A percentile compares a stretch with the other conserved stretches of the same genome.
These are phyloP conservation scores for Rhodophaea formosa DNA, from an alignment of 2,888 invertebrate genomes.

Conservation along the genomic window DNA sequence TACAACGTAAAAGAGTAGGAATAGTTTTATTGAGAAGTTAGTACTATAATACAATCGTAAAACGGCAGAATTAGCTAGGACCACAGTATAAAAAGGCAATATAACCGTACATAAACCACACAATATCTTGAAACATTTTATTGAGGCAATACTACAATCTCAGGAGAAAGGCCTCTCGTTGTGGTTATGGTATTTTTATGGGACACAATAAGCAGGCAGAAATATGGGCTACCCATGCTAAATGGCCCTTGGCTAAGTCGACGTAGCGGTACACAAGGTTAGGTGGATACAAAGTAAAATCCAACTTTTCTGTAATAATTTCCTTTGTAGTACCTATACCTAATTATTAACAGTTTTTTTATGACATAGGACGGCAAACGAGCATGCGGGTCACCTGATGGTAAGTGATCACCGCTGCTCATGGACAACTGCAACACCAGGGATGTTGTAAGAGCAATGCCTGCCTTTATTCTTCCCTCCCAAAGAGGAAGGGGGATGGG, in stretches of 20 bases:
- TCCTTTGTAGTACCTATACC: no score
- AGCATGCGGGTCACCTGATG: no score
- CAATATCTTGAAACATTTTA: constrained; percentile 9
- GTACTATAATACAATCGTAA: background rate
- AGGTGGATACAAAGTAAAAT: background rate
- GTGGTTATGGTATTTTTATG: constrained; percentile 11
- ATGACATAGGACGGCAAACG: no score
- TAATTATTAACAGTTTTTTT: no score
- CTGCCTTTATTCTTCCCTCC: no score
- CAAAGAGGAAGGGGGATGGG: no score
- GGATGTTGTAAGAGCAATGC: no score
- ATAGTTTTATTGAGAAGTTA: background rate
- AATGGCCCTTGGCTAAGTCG: background rate
- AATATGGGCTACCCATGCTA: background rate
- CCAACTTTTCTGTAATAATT: background rate
- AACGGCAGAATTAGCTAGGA: background rate
- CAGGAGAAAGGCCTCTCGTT: background rate
- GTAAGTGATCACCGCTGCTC: no score
- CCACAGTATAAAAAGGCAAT: constrained; percentile 1
- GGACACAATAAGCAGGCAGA: background rate
- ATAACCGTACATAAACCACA: background rate
- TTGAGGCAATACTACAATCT: constrained; percentile 5
- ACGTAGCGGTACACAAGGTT: background rate
- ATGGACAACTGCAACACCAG: no score
- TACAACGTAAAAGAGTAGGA: background rate